A percentile compares a stretch with the other conserved stretches of the same genome.
Conservation (phyloP, 2,113 vertebrate genomes). For the Ceyx melanurus region DNA sequence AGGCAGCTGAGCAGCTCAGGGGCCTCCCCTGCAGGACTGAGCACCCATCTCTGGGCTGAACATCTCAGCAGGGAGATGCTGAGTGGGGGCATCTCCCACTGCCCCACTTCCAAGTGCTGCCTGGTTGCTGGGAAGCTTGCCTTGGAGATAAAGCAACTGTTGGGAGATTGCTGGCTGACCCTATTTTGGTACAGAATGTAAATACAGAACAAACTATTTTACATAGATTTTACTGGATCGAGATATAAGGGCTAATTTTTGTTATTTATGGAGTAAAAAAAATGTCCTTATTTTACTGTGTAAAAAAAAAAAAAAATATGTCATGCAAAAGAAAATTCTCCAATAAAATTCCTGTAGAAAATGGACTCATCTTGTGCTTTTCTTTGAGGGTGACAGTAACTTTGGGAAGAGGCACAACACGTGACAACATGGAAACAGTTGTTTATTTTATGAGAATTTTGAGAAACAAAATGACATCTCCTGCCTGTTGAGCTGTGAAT, state of each 20-base stretch:
- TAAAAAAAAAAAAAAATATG: neutral
- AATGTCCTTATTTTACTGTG: constrained; percentile 27
- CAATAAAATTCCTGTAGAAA: constrained; percentile 61
- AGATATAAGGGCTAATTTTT: constrained; percentile 67
- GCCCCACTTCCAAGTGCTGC: neutral
- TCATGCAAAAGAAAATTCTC: neutral
- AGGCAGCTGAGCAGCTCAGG: neutral
- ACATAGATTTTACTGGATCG: constrained; percentile 50
- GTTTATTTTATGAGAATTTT: neutral
- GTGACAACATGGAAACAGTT: neutral
- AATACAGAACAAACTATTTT: constrained; percentile 60
- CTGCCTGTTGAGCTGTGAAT: neutral
- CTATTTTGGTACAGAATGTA: constrained; percentile 52
- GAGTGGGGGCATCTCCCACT: neutral
- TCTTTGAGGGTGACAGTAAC: neutral
- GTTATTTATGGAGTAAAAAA: constrained; percentile 50
- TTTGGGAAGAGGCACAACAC: neutral
- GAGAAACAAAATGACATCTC: neutral
- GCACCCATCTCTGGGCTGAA: neutral
- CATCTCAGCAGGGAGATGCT: neutral
- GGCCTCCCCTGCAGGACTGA: neutral
- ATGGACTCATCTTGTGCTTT: neutral
- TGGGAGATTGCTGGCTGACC: constrained; percentile 4
- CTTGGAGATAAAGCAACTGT: constrained; percentile 25
- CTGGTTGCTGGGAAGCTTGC: constrained; percentile 19